A percentile compares a stretch with the other conserved stretches of the same genome.
Evolutionary conservation across 2,113 vertebrate genomes (phyloP).

Genomic region (Rhea pennata): DNA sequence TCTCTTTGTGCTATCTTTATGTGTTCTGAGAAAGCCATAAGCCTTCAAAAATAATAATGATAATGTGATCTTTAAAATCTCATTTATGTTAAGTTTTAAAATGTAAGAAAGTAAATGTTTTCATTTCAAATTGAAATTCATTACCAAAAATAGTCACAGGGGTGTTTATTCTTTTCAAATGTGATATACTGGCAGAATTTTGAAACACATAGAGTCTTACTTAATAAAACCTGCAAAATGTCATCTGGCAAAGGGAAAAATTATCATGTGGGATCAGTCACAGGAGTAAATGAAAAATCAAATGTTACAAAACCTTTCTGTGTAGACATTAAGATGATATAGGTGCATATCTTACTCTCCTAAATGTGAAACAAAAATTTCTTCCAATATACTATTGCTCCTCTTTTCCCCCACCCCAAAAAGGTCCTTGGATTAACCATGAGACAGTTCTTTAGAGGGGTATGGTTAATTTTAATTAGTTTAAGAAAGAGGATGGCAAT

Average conservation of each 20-base stretch:
- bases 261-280: background rate
- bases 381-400: background rate
- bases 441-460: background rate
- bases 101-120: background rate
- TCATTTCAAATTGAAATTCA: background rate
- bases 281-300: background rate
- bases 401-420: fast-evolving
- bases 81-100: background rate
- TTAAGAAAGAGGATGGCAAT: background rate
- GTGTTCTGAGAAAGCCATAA: background rate
- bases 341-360: background rate
- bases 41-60: background rate
- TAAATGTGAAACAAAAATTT: background rate
- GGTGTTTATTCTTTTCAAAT: background rate
- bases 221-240: background rate
- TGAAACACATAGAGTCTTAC: background rate
- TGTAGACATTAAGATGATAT: background rate
- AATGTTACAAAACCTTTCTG: background rate
- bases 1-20: background rate
- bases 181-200: background rate
- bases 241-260: background rate
- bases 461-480: background rate
- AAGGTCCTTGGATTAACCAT: background rate
- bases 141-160: background rate
- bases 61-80: background rate